Evolutionary conservation across 2,888 invertebrate species (phyloP).

Genomic region (Drepanosiphum platanoidis): DNA sequence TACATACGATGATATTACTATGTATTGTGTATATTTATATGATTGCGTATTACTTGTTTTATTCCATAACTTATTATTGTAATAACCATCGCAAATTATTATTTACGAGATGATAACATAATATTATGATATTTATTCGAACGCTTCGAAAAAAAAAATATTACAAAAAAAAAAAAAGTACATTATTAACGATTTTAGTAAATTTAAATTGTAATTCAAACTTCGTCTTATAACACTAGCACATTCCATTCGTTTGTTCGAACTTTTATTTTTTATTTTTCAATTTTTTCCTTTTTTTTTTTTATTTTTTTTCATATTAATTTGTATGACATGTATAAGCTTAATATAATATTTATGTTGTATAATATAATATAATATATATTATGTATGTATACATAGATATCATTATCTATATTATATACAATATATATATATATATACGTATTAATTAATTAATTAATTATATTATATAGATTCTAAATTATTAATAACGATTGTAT

Average conservation of each 20-base stretch:
- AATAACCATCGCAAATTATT: neutral
- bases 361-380: conserved; percentile 28
- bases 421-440: too few species aligned
- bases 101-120: neutral
- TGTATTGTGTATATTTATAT: neutral
- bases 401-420: conserved; percentile 33
- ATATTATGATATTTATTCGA: neutral
- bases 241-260: conserved; percentile 9
- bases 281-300: too few species aligned
- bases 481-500: conserved; percentile 33
- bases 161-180: too few species aligned
- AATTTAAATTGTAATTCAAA: conserved; percentile 24
- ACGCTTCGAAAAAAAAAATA: conserved; percentile 2
- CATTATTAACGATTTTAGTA: neutral
- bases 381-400: too few species aligned
- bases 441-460: too few species aligned
- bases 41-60: neutral
- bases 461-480: conserved; percentile 48
- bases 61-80: neutral
- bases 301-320: conserved; percentile 2
- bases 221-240: conserved; percentile 13
- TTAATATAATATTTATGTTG: too few species aligned
- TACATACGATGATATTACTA: neutral
- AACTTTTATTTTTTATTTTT: conserved; percentile 2
- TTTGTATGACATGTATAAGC: conserved; percentile 17